Base-by-base conservation (phyloP, 1,140 invertebrate species). In the Temnothorax nylanderi region DNA sequence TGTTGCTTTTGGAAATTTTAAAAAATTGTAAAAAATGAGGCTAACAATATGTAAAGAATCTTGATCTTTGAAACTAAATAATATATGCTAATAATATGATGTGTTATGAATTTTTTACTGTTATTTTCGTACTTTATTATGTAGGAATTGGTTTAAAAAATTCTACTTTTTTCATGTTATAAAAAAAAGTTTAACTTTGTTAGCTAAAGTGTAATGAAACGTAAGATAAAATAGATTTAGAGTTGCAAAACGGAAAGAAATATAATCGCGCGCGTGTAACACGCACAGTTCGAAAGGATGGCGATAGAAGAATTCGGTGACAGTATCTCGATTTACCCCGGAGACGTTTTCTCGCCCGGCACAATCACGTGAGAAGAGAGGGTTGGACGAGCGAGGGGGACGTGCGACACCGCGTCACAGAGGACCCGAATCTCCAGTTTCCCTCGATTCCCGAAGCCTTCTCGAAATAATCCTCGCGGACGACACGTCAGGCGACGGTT, bases 321-420 rank as follows among this genome's bases (percentile, higher is more conserved):
- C 91, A 89, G 91, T 92, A 93, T 93, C 93, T 93, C 92, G 91
- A 94, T 93, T 92, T 94, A 93, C 93, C 93, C 93, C 62, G 91
- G 92, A 92, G 93, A 92, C 88, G 89, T 92, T 91, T 88, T 71
- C 86, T 91, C 85, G 49, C 85, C 84, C 75, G 77, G 64, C 85
- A 88, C 87, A 90, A 86, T 71, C 54, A 58, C 64, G 74, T 49
- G 54, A 58, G 56, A 82, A 62, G 82, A 64, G 82, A 56, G 41
- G 64, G 32, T 67, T 44, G 65, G 26, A 60, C n/a, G 49, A 10
- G 16, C 8, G 6, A 37, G 54, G 41, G 56, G 21, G 47, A 64
- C 32, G 64, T n/a, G 69, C n/a, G 60, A 75, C 34, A 54, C 51
- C 37, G 92, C 84, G 77, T 90, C 74, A 90, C 90, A 93, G 93